Conservation (phyloP, 1,140 invertebrate genomes). For the Wasmannia auropunctata region DNA sequence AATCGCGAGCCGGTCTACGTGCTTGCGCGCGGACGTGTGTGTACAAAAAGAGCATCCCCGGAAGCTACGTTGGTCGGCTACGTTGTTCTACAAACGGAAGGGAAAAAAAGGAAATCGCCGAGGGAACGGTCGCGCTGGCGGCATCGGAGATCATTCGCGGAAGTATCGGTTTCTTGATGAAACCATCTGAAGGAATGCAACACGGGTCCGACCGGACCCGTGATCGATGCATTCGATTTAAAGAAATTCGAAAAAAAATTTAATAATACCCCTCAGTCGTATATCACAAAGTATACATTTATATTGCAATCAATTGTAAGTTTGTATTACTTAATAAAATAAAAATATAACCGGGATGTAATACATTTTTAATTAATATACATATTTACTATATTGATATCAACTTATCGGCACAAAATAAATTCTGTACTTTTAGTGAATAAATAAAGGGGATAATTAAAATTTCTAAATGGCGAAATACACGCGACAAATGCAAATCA, state of each 20-base stretch:
- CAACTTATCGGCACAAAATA: background rate
- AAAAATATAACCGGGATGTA: background rate
- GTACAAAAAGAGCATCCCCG: conserved; percentile 44
- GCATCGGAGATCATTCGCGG: conserved; percentile 4
- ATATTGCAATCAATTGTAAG: background rate
- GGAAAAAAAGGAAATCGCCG: conserved; percentile 25
- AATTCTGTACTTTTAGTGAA: background rate
- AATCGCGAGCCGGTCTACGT: conserved; percentile 37
- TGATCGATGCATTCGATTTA: conserved; percentile 15
- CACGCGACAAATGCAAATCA: background rate
- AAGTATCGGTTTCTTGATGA: conserved; percentile 28
- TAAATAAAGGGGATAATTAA: background rate
- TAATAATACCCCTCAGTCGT: background rate
- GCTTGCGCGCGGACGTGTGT: conserved; percentile 3
- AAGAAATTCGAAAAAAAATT: background rate
- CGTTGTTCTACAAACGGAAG: conserved; percentile 49
- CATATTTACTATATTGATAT: background rate
- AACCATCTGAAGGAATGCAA: background rate
- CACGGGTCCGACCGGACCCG: background rate
- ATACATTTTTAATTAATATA: background rate
- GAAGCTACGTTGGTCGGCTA: conserved; percentile 25
- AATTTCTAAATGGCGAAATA: background rate
- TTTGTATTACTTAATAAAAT: background rate
- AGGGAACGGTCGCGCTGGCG: background rate
- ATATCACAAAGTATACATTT: too few species aligned